Evolutionary conservation across 2,888 invertebrate genomes (phyloP), one percentile per base, ranked within the genome.

Genomic region (Nephrotoma guestfalica): DNA sequence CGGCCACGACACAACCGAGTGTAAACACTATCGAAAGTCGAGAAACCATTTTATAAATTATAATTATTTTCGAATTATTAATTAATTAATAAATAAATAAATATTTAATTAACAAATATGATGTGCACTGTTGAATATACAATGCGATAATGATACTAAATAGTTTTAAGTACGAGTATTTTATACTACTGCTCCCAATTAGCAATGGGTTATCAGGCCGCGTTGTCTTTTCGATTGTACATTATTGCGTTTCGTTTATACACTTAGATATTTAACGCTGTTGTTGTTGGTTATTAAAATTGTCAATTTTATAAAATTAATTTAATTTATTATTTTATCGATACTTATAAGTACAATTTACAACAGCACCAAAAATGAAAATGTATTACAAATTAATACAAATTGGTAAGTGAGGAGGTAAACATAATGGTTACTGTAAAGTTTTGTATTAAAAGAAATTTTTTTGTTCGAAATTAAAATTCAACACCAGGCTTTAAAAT

Each of bases 1-100:
- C 92, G 88, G 92, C 92, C 88, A 93, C 91, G 87, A 93, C 92
- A 90, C 93, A 92, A 89, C 93, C 90, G 89, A 93, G 91, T 89
- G 93, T 90, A 90, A 92, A 91, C 88, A 93, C 90, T 90, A 93
- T 93, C 92, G 89, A 89, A 87, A 89, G 89, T 89, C 90, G 90
- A 87, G 89, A 89, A 86, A 90, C 90, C 91, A 91, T 91, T 88
- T 89, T 89, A 51, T 18, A 51, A 41, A n/a, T n/a, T 83, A 51
- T 43, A 51, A 30, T 83, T 86, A 15, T 42, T 87, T 86, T 13
- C 83, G 42, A 86, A 85, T 83, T 86, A 86, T 45, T 43, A 41
- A 30, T 47, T 42, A 42, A 11, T 83, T 83, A 86, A 83, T 57
- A 51, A 85, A 86, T 42, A 41, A 86, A 51, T 86, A 57, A 57